Percentiles rank a stretch among this genome's conserved stretches.
phyloP scores from a whole-genome alignment of 2,888 invertebrate species.

The Strigamia crassipes region DNA sequence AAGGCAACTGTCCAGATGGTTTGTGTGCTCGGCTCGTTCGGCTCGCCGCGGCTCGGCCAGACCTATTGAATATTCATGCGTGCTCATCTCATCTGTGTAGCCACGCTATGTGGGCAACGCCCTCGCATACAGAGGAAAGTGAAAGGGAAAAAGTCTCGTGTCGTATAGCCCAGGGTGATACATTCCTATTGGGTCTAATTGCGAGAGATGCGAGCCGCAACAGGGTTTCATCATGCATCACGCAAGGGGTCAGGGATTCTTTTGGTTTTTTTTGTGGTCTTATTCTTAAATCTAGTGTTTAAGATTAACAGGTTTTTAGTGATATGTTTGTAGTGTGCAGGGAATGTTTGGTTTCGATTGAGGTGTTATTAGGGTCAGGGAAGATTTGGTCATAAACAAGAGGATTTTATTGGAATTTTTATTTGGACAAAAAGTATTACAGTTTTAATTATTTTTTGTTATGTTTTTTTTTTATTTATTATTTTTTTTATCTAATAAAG shows the following conservation, averaged over 20 bases:
- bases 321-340: too few relatives aligned
- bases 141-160: conserved; percentile 13
- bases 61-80: conserved; percentile 3
- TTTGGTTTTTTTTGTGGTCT: not conserved
- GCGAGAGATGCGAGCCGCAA: not conserved
- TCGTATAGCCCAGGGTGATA: conserved; percentile 3
- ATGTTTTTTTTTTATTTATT: too few relatives aligned
- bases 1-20: conserved; percentile 27
- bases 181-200: conserved; percentile 22
- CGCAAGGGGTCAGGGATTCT: conserved; percentile 7
- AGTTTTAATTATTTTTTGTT: too few relatives aligned
- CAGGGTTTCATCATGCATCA: conserved; percentile 11
- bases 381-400: too few relatives aligned
- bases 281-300: too few relatives aligned
- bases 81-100: not conserved
- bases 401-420: too few relatives aligned
- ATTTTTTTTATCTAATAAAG: too few relatives aligned
- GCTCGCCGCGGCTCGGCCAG: too few relatives aligned
- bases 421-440: too few relatives aligned
- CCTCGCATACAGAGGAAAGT: not conserved
- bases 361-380: too few relatives aligned
- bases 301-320: too few relatives aligned
- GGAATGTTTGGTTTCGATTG: too few relatives aligned
- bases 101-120: conserved; percentile 20
- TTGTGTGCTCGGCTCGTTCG: conserved; percentile 4